Percentiles rank a stretch among this genome's conserved stretches.
phyloP scores from a whole-genome alignment of 2,113 vertebrate species.

The Desmodus rotundus region DNA sequence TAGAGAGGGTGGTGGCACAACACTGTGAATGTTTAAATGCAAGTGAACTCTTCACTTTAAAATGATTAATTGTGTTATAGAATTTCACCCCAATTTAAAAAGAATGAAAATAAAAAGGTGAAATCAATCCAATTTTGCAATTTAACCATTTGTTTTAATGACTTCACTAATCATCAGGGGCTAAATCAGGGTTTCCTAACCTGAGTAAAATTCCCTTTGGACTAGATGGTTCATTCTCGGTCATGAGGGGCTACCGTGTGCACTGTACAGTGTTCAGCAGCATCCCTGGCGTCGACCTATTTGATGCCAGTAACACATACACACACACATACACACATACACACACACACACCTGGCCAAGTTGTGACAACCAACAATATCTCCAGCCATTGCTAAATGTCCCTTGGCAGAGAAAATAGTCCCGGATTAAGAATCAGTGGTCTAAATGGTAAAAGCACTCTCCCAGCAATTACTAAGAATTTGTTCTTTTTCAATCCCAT shows the following conservation, averaged over 20 bases:
- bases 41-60: neutral
- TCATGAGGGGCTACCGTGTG: neutral
- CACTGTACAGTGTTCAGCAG: neutral
- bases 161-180: neutral
- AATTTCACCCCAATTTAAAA: neutral
- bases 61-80: neutral
- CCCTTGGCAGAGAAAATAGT: neutral
- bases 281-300: neutral
- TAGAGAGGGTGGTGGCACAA: neutral
- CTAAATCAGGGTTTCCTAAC: neutral
- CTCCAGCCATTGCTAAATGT: conserved; percentile 5
- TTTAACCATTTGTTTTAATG: neutral
- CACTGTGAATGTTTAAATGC: neutral
- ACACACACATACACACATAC: neutral
- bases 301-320: neutral
- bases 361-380: neutral
- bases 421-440: conserved; percentile 13
- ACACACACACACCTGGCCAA: neutral
- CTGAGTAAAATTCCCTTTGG: neutral
- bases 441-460: conserved; percentile 35
- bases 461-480: conserved; percentile 39
- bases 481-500: conserved; percentile 40
- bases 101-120: neutral
- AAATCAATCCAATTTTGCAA: conserved; percentile 37
- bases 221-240: neutral